These are phyloP conservation scores for Macroteleia sp. DNA, from an alignment of 2,888 invertebrate species.

Conservation along the genomic window DNA sequence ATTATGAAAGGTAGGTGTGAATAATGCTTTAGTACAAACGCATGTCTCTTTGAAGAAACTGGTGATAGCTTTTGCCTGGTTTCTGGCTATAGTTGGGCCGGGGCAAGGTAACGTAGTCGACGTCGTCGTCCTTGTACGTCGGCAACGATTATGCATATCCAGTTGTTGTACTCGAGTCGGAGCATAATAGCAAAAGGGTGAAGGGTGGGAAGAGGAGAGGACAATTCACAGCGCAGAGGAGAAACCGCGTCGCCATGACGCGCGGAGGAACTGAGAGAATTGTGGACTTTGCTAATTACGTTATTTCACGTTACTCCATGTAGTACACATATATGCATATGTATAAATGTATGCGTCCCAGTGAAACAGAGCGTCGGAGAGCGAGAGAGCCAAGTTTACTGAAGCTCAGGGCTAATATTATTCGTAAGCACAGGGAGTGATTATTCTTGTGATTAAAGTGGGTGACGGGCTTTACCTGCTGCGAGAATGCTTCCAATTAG, in stretches of 20 bases:
- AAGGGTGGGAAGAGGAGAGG: background rate
- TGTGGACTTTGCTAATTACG: conserved; percentile 71
- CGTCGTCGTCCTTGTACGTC: conserved; percentile 25
- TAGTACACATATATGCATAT: conserved; percentile 53
- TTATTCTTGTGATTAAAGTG: conserved; percentile 70
- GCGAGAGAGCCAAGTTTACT: conserved; percentile 63
- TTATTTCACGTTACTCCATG: conserved; percentile 64
- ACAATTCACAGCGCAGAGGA: conserved; percentile 13
- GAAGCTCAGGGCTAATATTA: conserved; percentile 69
- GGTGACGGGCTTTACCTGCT: conserved; percentile 31
- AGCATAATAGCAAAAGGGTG: conserved; percentile 46
- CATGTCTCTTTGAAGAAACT: conserved; percentile 28
- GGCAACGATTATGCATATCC: conserved; percentile 69
- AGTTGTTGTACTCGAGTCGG: conserved; percentile 64
- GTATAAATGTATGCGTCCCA: conserved; percentile 41
- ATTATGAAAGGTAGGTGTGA: conserved; percentile 33
- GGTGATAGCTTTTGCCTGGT: conserved; percentile 27
- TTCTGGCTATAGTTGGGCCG: conserved; percentile 13
- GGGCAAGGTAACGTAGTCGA: conserved; percentile 4
- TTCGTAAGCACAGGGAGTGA: conserved; percentile 69
- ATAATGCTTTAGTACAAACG: conserved; percentile 14
- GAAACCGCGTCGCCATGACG: conserved; percentile 45
- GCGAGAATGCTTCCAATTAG: conserved; percentile 42
- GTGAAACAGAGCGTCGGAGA: conserved; percentile 21
- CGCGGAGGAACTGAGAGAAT: conserved; percentile 60